phyloP scores from a whole-genome alignment of 2,113 vertebrate genomes.

The Oryzias curvinotus region DNA sequence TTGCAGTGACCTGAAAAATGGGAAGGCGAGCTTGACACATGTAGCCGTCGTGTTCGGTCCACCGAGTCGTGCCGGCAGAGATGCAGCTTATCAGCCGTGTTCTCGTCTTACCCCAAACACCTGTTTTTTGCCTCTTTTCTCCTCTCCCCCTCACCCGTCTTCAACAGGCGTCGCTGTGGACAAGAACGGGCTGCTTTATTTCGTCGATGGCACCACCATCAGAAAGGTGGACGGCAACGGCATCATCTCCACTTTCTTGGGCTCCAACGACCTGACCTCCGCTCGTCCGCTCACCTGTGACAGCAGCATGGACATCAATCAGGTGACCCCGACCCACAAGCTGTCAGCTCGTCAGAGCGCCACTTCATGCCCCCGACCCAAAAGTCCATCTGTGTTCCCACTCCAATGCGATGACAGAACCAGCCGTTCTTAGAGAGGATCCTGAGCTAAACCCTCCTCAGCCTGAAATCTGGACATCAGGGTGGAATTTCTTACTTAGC shows the following conservation, averaged over 20 bases:
- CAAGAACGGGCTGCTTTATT: slow-evolving; percentile 95
- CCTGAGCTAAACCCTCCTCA: no score
- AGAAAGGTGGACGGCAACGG: slow-evolving; percentile 96
- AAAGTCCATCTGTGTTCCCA: no score
- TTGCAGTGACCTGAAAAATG: slow-evolving; percentile 83
- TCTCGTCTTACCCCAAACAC: slow-evolving; percentile 32
- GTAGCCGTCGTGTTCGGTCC: slow-evolving; percentile 72
- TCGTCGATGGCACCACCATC: slow-evolving; percentile 97
- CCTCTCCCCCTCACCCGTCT: slow-evolving; percentile 15
- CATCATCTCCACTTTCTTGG: slow-evolving; percentile 94
- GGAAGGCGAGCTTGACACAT: slow-evolving; percentile 79
- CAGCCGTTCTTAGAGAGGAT: no score
- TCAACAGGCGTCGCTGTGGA: slow-evolving; percentile 90
- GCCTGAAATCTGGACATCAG: no score
- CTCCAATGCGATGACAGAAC: no score
- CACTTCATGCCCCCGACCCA: slow-evolving; percentile 30
- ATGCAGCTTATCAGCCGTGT: slow-evolving; percentile 44
- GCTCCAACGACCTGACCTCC: slow-evolving; percentile 95
- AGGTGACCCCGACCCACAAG: slow-evolving; percentile 77
- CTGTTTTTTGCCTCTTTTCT: not conserved
- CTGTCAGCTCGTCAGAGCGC: slow-evolving; percentile 24
- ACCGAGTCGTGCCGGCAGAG: slow-evolving; percentile 64
- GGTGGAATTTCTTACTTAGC: no score
- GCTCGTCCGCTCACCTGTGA: slow-evolving; percentile 94
- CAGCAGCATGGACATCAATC: slow-evolving; percentile 95